Evolutionary conservation across 2,888 invertebrate genomes (phyloP).

Genomic region (Laothoe populi): DNA sequence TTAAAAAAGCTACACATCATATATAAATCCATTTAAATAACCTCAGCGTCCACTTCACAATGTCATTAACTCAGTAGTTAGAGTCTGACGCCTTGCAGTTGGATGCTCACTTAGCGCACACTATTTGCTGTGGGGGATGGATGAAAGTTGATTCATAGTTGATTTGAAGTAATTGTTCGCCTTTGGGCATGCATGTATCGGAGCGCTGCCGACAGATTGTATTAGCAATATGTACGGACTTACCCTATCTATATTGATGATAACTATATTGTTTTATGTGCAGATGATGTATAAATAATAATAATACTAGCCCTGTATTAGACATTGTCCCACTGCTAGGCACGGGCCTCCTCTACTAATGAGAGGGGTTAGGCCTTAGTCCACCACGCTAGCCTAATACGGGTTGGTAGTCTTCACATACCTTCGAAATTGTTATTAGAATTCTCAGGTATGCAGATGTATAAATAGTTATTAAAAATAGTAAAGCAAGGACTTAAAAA

Average conservation of each 20-base stretch:
- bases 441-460: no score
- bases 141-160: conserved; percentile 67
- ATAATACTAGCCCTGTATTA: no score
- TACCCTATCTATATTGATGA: not conserved
- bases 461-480: no score
- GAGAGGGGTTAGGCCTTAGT: no score
- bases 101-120: conserved; percentile 45
- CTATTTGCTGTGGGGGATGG: conserved; percentile 56
- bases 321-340: no score
- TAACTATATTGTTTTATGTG: not conserved
- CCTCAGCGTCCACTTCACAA: not conserved
- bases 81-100: not conserved
- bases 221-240: conserved; percentile 10
- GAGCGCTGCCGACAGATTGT: conserved; percentile 5
- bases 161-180: conserved; percentile 72
- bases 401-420: no score
- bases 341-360: no score
- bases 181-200: conserved; percentile 45
- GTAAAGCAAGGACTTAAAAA: no score
- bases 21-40: not conserved
- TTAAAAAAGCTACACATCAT: no score
- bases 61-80: not conserved
- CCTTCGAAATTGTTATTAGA: no score
- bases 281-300: not conserved
- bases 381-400: no score